Evolutionary conservation across 2,113 vertebrate species (phyloP), one percentile per base, ranked within the genome.

Genomic region (Ptilonorhynchus violaceus): DNA sequence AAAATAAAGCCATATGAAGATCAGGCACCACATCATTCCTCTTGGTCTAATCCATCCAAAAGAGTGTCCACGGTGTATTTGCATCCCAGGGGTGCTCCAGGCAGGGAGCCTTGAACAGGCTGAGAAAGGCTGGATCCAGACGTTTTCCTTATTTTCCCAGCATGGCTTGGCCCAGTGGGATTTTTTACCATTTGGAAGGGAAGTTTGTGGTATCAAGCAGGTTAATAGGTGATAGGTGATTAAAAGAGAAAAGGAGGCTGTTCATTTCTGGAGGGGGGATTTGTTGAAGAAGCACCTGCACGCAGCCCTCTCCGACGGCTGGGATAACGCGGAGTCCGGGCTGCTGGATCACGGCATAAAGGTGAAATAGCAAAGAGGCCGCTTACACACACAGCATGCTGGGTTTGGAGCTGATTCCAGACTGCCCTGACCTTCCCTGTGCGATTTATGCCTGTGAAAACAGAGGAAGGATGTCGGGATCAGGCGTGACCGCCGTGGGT

Each of bases 21-120:
- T 15, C 8, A 1, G 23, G 21, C 37, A 87, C 47, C 52, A 49
- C 13, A 27, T 42, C 35, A 50, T 67, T 77, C 46, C 33, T 86
- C 30, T 22, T 12, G 9, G 6, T 70, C 37, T 63, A 67, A 63
- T 33, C 42, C 7, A 11, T 13, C 59, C 3, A 1, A 24, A 42
- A 46, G 53, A 13, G 12, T 20, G 15, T 11, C 27, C 37, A 13
- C 5, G 1, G 4, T 42, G 27, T 20, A 15, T 1, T 0, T 15
- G 13, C 52, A 62, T 9, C 37, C n/a, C 21, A 2, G 6, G 41
- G 59, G 52, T 64, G 31, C 58, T 74, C n/a, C 10, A 19, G 62
- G 21, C 33, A 53, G 52, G 47, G 15, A 69, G 41, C 20, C 33
- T 44, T 44, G 27, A 56, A 47, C 39, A 72, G 35, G 14, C 18